phyloP scores from a whole-genome alignment of 1,140 invertebrate genomes.

The Eueides isabella region DNA sequence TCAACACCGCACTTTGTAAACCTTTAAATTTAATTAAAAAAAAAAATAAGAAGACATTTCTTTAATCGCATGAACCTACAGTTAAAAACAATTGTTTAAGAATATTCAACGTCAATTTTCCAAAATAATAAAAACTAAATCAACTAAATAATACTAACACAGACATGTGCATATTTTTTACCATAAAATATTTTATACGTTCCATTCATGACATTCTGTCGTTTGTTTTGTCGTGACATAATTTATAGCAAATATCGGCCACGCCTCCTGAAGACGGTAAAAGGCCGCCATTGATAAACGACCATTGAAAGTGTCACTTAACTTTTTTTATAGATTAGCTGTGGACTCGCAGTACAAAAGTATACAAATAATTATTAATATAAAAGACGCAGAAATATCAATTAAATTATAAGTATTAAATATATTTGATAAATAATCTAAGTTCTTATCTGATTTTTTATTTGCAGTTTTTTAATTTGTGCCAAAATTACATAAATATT shows the following conservation, averaged over 20 bases:
- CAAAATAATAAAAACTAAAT: neutral
- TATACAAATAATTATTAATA: neutral
- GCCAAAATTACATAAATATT: no score
- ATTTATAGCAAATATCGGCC: slow-evolving; percentile 66
- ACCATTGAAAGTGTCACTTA: slow-evolving; percentile 19
- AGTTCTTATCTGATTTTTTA: no score
- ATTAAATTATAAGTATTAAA: slow-evolving; percentile 1
- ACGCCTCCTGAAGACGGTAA: slow-evolving; percentile 57
- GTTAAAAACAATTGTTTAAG: neutral
- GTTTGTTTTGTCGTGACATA: slow-evolving; percentile 61
- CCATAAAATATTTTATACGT: slow-evolving; percentile 43
- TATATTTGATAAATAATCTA: neutral
- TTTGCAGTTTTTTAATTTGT: neutral
- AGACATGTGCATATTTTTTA: slow-evolving; percentile 19
- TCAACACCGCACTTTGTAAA: no score
- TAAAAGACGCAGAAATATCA: neutral
- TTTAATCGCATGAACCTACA: no score
- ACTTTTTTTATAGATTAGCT: neutral
- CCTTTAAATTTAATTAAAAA: no score
- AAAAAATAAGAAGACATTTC: no score
- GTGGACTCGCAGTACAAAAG: neutral
- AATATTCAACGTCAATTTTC: no score
- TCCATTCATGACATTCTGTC: slow-evolving; percentile 45
- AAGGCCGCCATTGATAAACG: slow-evolving; percentile 55
- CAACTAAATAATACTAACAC: neutral